Conservation (phyloP, 2,113 vertebrate genomes). For the Ovis canadensis region DNA sequence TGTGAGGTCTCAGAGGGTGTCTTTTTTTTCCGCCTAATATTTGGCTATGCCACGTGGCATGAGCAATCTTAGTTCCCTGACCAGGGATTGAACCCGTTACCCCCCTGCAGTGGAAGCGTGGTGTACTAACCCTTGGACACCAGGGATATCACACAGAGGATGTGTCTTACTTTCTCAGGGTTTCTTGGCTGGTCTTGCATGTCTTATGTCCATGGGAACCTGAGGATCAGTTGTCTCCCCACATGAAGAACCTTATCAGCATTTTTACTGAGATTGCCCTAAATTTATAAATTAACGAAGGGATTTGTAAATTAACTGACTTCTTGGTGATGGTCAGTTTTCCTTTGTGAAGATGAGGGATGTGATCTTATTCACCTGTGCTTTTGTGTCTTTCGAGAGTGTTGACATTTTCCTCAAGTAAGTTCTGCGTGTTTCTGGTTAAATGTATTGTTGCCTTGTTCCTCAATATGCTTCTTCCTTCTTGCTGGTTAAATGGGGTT, state of each 20-base stretch:
- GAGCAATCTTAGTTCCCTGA: not conserved
- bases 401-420: not conserved
- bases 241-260: accelerated
- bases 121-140: not conserved
- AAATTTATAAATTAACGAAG: not conserved
- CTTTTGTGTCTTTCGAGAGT: not conserved
- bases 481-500: not conserved
- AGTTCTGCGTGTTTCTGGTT: not conserved
- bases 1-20: not conserved
- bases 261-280: not conserved
- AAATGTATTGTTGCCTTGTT: not conserved
- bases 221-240: not conserved
- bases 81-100: not conserved
- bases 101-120: not conserved
- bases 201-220: not conserved
- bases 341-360: not conserved
- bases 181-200: not conserved
- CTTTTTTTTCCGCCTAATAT: not conserved
- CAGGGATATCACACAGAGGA: not conserved
- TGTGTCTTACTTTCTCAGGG: not conserved
- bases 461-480: not conserved
- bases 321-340: accelerated
- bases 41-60: not conserved
- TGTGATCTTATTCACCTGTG: accelerated
- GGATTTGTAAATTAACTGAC: not conserved